phyloP scores from a whole-genome alignment of 2,113 vertebrate genomes.

The Pseudorasbora parva region DNA sequence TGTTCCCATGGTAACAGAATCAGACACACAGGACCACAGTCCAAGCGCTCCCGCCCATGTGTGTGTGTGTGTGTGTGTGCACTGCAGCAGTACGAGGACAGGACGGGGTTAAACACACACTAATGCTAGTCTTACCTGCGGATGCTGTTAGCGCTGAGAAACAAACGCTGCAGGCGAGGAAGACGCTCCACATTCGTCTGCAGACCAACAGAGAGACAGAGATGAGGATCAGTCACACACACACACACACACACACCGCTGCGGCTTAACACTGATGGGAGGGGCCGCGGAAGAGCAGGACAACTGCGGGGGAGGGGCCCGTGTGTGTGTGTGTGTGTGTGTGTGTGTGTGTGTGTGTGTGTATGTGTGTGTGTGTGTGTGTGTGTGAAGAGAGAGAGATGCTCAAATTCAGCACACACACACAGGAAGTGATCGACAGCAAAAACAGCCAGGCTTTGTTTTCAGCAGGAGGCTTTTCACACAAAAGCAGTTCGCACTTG shows the following conservation, averaged over 20 bases:
- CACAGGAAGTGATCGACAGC: not conserved
- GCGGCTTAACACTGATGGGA: not conserved
- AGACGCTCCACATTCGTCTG: constrained; percentile 95
- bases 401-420: constrained; percentile 34
- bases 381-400: constrained; percentile 6
- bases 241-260: constrained; percentile 22
- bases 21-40: not conserved
- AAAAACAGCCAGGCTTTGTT: not conserved
- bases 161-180: constrained; percentile 91
- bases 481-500: not conserved
- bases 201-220: constrained; percentile 38
- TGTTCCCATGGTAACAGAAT: constrained; percentile 14
- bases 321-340: not conserved
- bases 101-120: not conserved
- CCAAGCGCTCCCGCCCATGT: not conserved
- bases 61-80: no score
- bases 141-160: constrained; percentile 98
- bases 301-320: constrained; percentile 4
- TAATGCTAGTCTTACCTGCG: constrained; percentile 84
- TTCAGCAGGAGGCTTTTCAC: not conserved
- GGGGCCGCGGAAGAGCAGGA: constrained; percentile 35
- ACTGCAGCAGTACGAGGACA: constrained; percentile 7
- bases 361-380: not conserved
- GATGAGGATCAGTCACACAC: constrained; percentile 41
- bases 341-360: constrained; percentile 11